phyloP scores from a whole-genome alignment of 2,888 invertebrate species.

The Diloba caeruleocephala region DNA sequence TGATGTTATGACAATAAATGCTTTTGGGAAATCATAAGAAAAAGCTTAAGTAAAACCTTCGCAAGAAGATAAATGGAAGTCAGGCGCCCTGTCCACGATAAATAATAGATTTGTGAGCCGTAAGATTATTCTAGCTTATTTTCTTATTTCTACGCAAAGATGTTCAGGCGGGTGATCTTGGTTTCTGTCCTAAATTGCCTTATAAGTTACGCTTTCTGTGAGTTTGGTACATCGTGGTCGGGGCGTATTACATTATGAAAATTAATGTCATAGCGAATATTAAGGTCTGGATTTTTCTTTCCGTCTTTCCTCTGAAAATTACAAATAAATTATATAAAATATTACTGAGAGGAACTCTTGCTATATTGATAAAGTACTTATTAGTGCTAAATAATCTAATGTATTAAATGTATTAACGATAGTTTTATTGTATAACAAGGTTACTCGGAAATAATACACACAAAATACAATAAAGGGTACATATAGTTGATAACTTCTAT shows the following conservation, averaged over 20 bases:
- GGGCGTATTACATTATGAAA: conserved; percentile 34
- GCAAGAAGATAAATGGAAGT: conserved; percentile 30
- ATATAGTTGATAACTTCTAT: too few species aligned
- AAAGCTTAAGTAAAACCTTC: conserved; percentile 11
- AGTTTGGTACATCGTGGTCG: conserved; percentile 25
- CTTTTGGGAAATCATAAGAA: conserved; percentile 22
- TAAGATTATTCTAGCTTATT: conserved; percentile 43
- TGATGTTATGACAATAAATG: conserved; percentile 13
- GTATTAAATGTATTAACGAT: too few species aligned
- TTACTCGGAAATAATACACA: too few species aligned
- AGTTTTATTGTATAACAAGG: too few species aligned
- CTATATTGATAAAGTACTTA: neutral
- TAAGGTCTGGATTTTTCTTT: conserved; percentile 17
- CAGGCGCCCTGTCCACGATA: conserved; percentile 19
- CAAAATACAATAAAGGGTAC: too few species aligned
- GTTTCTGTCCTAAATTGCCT: conserved; percentile 47
- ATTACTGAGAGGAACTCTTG: neutral
- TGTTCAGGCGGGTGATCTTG: conserved; percentile 28
- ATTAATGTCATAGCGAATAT: conserved; percentile 40
- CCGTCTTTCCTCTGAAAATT: conserved; percentile 13
- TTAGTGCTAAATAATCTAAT: neutral
- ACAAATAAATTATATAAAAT: conserved; percentile 2
- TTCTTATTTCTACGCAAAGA: conserved; percentile 33
- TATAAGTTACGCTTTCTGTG: conserved; percentile 43
- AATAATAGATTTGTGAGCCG: conserved; percentile 48